Evolutionary conservation across 2,113 vertebrate species (phyloP).

Genomic region (Sorex araneus): DNA sequence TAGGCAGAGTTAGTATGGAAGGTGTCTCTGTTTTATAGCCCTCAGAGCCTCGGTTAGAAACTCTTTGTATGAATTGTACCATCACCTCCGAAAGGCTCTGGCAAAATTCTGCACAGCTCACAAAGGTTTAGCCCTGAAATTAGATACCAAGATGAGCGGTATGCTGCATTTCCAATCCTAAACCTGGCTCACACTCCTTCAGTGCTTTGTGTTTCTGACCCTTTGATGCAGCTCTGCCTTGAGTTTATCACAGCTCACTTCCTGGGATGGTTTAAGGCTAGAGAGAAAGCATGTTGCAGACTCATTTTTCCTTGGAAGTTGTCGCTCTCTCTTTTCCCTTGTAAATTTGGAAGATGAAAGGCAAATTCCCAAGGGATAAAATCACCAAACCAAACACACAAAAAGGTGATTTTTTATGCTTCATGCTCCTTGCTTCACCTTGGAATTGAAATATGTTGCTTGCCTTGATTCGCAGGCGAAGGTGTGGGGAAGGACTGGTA

Average conservation of each 20-base stretch:
- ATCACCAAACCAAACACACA: conserved; percentile 36
- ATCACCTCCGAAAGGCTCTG: conserved; percentile 18
- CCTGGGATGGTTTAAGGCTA: conserved; percentile 5
- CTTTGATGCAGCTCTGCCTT: conserved; percentile 48
- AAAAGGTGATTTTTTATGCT: not conserved
- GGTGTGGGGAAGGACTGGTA: not conserved
- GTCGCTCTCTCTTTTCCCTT: conserved; percentile 33
- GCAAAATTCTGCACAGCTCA: conserved; percentile 47
- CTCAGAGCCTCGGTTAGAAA: conserved; percentile 53
- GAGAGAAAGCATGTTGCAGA: not conserved
- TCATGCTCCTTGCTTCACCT: not conserved
- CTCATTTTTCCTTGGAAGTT: conserved; percentile 53
- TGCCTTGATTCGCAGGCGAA: not conserved
- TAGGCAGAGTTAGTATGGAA: conserved; percentile 3
- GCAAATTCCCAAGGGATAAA: conserved; percentile 47
- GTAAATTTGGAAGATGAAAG: conserved; percentile 74
- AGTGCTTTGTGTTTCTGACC: not conserved
- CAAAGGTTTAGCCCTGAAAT: conserved; percentile 53
- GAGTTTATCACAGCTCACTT: conserved; percentile 46
- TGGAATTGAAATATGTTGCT: not conserved
- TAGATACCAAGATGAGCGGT: not conserved
- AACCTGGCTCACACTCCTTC: conserved; percentile 1
- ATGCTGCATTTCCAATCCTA: not conserved
- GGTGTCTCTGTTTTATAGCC: conserved; percentile 41
- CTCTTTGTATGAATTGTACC: not conserved